Evolutionary conservation across 2,797 vertebrate species (phyloP).

Genomic region (Eulemur coronatus): DNA sequence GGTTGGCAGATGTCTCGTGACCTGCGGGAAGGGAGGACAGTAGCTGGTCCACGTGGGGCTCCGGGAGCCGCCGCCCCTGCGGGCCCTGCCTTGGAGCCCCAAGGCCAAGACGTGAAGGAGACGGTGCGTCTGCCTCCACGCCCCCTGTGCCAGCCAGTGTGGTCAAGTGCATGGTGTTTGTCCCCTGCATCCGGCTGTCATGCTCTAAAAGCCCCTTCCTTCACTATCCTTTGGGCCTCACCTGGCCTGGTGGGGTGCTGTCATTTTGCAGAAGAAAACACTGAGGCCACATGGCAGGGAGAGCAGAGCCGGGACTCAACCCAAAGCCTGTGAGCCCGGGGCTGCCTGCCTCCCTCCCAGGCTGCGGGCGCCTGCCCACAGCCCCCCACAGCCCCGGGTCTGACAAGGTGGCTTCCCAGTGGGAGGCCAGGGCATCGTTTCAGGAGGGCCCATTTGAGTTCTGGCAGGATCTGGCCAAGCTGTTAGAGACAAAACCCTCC

Average conservation of each 20-base stretch:
- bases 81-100: rapidly evolving
- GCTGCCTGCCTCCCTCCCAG: rapidly evolving
- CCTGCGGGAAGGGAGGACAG: conserved; percentile 81
- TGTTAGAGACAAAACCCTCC: not conserved
- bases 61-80: rapidly evolving
- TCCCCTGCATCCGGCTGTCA: rapidly evolving
- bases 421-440: too few species aligned
- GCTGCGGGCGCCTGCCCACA: not conserved
- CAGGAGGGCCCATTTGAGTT: not conserved
- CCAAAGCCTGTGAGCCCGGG: not conserved
- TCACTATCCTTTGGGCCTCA: not conserved
- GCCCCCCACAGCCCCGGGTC: not conserved
- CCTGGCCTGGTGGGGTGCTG: not conserved
- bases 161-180: rapidly evolving
- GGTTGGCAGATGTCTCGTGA: conserved; percentile 94
- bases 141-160: not conserved
- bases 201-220: not conserved
- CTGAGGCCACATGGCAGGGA: not conserved
- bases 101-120: not conserved
- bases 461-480: not conserved
- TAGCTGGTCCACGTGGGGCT: rapidly evolving
- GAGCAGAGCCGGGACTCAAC: not conserved
- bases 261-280: not conserved
- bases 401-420: not conserved
- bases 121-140: rapidly evolving